A percentile compares a stretch with the other conserved stretches of the same genome.
These are phyloP conservation scores for Helarctos malayanus DNA, from an alignment of 2,797 vertebrate genomes.

Conservation along the genomic window DNA sequence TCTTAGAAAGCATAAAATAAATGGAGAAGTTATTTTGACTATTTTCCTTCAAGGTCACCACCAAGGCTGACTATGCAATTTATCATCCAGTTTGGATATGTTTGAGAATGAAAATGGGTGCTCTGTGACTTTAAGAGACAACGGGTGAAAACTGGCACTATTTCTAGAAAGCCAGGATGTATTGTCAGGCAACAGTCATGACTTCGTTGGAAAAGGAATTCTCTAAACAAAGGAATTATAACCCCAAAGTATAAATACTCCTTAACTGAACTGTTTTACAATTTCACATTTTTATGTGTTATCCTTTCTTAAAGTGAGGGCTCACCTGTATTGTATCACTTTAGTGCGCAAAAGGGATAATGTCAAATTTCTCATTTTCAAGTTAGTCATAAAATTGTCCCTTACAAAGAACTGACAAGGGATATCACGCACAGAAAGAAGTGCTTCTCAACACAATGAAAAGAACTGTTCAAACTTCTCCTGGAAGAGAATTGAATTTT, in stretches of 20 bases:
- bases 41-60: neutral
- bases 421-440: neutral
- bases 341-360: neutral
- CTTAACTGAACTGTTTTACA: neutral
- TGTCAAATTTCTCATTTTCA: neutral
- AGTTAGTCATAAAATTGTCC: neutral
- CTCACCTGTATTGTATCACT: neutral
- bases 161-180: neutral
- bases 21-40: neutral
- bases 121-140: neutral
- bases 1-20: neutral
- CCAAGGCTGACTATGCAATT: neutral
- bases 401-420: neutral
- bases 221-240: neutral
- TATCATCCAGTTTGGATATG: neutral
- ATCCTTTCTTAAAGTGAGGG: neutral
- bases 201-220: neutral
- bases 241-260: neutral
- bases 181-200: neutral
- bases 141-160: neutral
- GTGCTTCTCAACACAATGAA: neutral
- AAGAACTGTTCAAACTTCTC: neutral
- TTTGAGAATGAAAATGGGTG: neutral
- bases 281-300: neutral
- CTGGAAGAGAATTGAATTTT: slow-evolving; percentile 27